Evolutionary conservation across 2,113 vertebrate genomes (phyloP).

Genomic region (Emberiza fucata): DNA sequence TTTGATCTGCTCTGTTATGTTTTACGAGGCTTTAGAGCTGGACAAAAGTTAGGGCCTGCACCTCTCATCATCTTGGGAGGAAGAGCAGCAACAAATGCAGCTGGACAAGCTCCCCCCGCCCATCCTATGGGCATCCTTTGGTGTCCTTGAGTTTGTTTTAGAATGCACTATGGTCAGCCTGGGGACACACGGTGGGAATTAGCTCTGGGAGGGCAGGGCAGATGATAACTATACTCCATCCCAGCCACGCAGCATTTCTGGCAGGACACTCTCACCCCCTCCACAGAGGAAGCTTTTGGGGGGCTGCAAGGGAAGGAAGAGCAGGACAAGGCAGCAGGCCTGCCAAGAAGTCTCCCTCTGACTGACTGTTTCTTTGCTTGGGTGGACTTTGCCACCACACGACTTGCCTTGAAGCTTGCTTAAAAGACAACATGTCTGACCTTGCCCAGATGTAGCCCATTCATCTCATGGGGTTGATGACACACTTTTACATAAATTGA

Average conservation of each 20-base stretch:
- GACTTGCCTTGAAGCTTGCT: neutral
- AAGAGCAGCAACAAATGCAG: neutral
- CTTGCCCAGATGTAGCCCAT: neutral
- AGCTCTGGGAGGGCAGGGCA: neutral
- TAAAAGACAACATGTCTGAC: neutral
- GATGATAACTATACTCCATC: neutral
- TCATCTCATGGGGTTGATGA: neutral
- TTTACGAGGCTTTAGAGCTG: conserved; percentile 18
- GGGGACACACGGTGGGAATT: neutral
- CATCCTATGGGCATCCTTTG: neutral
- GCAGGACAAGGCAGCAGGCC: neutral
- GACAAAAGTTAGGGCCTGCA: neutral
- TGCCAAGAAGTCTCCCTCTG: neutral
- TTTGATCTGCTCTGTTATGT: conserved; percentile 59
- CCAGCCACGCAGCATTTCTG: fast-evolving
- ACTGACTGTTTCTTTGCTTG: neutral
- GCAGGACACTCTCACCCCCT: neutral
- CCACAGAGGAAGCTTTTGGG: fast-evolving
- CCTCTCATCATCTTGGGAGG: neutral
- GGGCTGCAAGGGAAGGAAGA: neutral
- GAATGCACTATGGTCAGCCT: fast-evolving
- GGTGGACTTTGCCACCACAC: neutral
- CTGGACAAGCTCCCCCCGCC: fast-evolving
- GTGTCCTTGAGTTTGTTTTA: neutral
- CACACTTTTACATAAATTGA: neutral